Percentiles rank a stretch among this genome's conserved stretches.
Conservation (phyloP, 64 coral and sea anemone genomes). For the Platygyra sinensis region DNA sequence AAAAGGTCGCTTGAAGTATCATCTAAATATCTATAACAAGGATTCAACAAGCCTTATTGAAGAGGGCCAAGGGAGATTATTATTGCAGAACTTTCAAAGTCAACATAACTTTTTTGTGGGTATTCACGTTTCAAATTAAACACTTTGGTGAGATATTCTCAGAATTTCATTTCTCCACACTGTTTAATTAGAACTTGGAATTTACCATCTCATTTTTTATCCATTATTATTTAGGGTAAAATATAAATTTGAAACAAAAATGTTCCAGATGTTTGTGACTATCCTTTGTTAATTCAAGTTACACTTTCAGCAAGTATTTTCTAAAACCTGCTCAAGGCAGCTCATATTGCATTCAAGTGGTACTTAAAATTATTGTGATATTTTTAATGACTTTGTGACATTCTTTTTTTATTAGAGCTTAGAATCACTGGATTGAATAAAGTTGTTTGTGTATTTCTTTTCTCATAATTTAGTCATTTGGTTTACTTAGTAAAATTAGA, state of each 20-base stretch:
- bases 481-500: background rate
- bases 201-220: too few relatives aligned
- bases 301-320: too few relatives aligned
- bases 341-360: background rate
- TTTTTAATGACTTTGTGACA: background rate
- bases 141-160: too few relatives aligned
- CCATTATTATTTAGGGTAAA: too few relatives aligned
- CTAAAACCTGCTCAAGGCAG: background rate
- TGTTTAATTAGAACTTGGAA: too few relatives aligned
- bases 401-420: background rate
- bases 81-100: background rate
- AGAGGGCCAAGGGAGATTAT: background rate
- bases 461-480: background rate
- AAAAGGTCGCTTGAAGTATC: conserved; percentile 8
- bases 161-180: too few relatives aligned
- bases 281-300: too few relatives aligned
- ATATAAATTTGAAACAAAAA: too few relatives aligned
- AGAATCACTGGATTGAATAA: background rate
- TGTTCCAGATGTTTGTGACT: too few relatives aligned
- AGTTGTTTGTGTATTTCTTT: background rate
- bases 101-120: background rate
- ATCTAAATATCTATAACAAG: background rate
- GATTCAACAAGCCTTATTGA: background rate
- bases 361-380: background rate
- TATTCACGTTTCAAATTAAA: too few relatives aligned